Percentiles rank a stretch among this genome's conserved stretches.
phyloP scores from a whole-genome alignment of 2,888 invertebrate genomes.

The Keiferia lycopersicella region DNA sequence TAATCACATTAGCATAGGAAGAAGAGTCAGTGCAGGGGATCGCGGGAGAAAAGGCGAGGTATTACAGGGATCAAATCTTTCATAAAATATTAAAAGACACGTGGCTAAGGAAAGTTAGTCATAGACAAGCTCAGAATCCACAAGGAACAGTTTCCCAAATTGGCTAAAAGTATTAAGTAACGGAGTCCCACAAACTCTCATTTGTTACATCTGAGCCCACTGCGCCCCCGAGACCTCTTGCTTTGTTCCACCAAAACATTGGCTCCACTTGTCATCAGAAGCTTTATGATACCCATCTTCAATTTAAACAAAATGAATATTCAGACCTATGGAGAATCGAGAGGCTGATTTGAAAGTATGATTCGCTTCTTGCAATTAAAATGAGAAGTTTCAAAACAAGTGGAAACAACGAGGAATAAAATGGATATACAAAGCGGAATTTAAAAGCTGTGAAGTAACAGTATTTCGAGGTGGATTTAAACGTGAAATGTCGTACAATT shows the following conservation, averaged over 20 bases:
- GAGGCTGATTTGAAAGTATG: slow-evolving; percentile 10
- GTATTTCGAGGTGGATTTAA: too few species aligned
- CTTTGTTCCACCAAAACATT: slow-evolving; percentile 41
- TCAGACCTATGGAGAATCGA: neutral
- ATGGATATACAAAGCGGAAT: too few species aligned
- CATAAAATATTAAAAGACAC: neutral
- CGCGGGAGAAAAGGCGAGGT: too few species aligned
- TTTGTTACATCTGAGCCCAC: slow-evolving; percentile 55
- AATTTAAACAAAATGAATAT: slow-evolving; percentile 1
- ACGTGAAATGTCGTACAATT: too few species aligned
- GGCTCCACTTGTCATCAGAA: slow-evolving; percentile 45
- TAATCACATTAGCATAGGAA: too few species aligned
- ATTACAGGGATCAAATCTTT: neutral
- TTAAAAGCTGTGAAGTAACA: too few species aligned
- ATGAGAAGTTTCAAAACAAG: neutral
- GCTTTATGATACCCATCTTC: slow-evolving; percentile 24
- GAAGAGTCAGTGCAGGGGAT: too few species aligned
- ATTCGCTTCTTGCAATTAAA: slow-evolving; percentile 3
- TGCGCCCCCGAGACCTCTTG: slow-evolving; percentile 50
- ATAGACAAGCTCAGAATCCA: too few species aligned
- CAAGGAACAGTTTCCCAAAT: slow-evolving; percentile 18
- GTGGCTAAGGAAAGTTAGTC: slow-evolving; percentile 15
- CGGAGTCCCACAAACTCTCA: slow-evolving; percentile 44
- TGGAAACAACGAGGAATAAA: neutral
- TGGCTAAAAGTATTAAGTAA: slow-evolving; percentile 46